A percentile compares a stretch with the other conserved stretches of the same genome.
phyloP scores from a whole-genome alignment of 2,797 vertebrate species.

The Schizothorax lantsangensis region DNA sequence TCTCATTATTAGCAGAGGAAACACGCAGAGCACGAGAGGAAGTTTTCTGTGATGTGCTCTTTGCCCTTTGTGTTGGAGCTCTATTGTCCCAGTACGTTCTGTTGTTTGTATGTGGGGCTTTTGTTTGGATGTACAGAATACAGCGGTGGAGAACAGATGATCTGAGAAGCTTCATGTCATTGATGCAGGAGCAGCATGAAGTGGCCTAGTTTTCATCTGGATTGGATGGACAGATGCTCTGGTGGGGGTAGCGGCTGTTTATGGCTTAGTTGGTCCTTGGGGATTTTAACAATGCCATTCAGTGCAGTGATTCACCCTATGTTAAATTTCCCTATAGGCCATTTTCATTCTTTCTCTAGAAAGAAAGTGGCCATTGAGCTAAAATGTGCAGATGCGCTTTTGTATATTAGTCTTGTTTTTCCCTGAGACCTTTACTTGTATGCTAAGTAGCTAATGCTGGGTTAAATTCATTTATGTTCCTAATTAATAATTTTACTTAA shows the following conservation, averaged over 20 bases:
- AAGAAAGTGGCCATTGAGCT: background rate
- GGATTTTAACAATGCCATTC: slow-evolving; percentile 3
- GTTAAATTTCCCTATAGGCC: background rate
- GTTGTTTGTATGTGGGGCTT: slow-evolving; percentile 7
- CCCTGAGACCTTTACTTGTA: background rate
- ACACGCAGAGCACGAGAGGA: slow-evolving; percentile 78
- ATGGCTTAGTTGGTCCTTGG: slow-evolving; percentile 21
- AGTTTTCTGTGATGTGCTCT: slow-evolving; percentile 82
- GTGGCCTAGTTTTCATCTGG: slow-evolving; percentile 49
- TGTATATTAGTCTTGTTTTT: background rate
- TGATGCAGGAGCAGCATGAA: slow-evolving; percentile 15
- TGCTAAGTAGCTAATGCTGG: background rate
- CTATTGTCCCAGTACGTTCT: slow-evolving; percentile 17
- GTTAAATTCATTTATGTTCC: background rate
- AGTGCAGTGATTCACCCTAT: background rate
- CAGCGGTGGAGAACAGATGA: slow-evolving; percentile 21
- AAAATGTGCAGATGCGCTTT: background rate
- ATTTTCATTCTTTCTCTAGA: background rate
- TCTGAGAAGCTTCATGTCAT: slow-evolving; percentile 8
- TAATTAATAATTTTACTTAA: background rate
- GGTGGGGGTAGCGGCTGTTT: slow-evolving; percentile 17
- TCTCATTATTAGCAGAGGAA: slow-evolving; percentile 90
- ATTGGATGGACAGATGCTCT: slow-evolving; percentile 8
- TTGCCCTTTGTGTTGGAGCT: slow-evolving; percentile 45
- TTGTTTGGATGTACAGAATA: slow-evolving; percentile 16